Conservation (phyloP, 2,797 vertebrate genomes). For the Premnoplex brunnescens region DNA sequence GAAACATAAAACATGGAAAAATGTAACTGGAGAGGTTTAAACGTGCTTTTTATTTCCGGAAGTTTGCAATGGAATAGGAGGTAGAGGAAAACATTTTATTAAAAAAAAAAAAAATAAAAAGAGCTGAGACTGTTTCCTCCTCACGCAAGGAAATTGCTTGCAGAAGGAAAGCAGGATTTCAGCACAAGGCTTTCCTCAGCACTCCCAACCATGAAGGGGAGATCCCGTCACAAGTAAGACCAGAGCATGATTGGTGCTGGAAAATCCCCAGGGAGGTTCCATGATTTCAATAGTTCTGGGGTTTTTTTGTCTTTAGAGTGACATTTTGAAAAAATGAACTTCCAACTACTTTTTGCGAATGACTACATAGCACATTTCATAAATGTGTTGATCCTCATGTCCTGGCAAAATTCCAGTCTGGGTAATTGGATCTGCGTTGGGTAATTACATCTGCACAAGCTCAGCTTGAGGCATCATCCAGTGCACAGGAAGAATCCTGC, state of each 20-base stretch:
- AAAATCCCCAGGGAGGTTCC: not conserved
- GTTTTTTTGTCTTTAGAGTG: not conserved
- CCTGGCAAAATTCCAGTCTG: not conserved
- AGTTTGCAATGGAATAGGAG: conserved; percentile 1
- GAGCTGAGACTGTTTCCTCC: not conserved
- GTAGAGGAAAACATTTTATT: conserved; percentile 37
- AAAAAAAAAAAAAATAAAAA: not conserved
- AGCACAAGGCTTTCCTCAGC: not conserved
- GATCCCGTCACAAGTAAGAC: not conserved
- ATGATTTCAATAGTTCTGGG: not conserved
- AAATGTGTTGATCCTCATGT: not conserved
- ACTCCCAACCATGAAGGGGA: not conserved
- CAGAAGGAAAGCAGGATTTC: not conserved
- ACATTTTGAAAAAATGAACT: not conserved
- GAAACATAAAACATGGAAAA: conserved; percentile 36
- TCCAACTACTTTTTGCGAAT: not conserved
- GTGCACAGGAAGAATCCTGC: not conserved
- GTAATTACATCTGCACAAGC: not conserved
- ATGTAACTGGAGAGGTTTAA: conserved; percentile 41
- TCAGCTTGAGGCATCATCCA: not conserved
- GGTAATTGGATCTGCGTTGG: not conserved
- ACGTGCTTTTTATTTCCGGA: not conserved
- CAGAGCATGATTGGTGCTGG: not conserved
- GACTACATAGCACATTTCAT: not conserved
- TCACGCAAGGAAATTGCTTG: not conserved